A percentile compares a stretch with the other conserved stretches of the same genome.
Conservation (phyloP, 92 coral and sea anemone genomes). For the Pocillopora meandrina region DNA sequence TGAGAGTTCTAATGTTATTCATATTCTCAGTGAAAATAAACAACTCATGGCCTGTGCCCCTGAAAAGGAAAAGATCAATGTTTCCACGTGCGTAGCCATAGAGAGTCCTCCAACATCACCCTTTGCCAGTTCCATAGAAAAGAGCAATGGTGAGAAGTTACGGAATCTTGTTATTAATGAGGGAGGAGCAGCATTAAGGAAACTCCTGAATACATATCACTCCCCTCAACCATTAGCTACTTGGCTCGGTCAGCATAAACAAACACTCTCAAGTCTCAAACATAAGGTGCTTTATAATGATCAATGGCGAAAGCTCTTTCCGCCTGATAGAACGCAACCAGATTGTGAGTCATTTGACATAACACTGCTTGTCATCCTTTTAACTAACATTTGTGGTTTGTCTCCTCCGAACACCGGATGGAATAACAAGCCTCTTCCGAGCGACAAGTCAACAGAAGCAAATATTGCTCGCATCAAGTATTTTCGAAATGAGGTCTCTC, state of each 20-base stretch:
- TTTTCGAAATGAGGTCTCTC: constrained; percentile 47
- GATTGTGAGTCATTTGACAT: not conserved
- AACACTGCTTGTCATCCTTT: not conserved
- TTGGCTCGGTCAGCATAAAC: not conserved
- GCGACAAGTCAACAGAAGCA: constrained; percentile 41
- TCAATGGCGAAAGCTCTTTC: not conserved
- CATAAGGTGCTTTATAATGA: not conserved
- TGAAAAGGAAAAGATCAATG: not conserved
- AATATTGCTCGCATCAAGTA: constrained; percentile 30
- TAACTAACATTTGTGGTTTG: not conserved
- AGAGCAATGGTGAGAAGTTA: not conserved
- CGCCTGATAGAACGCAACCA: not conserved
- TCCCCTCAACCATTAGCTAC: not conserved
- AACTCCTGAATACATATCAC: not conserved
- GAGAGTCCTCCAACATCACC: constrained; percentile 3
- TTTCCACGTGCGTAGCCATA: not conserved
- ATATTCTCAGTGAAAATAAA: not conserved
- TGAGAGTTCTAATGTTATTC: too few species aligned
- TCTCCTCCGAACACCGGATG: constrained; percentile 12
- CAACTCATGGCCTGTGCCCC: not conserved
- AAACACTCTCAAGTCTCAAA: not conserved
- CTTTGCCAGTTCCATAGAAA: not conserved
- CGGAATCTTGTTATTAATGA: not conserved
- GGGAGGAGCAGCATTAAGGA: not conserved
- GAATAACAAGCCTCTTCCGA: constrained; percentile 19